Evolutionary conservation across 1,140 invertebrate species (phyloP), one percentile per base, ranked within the genome.

Genomic region (Popillia japonica): DNA sequence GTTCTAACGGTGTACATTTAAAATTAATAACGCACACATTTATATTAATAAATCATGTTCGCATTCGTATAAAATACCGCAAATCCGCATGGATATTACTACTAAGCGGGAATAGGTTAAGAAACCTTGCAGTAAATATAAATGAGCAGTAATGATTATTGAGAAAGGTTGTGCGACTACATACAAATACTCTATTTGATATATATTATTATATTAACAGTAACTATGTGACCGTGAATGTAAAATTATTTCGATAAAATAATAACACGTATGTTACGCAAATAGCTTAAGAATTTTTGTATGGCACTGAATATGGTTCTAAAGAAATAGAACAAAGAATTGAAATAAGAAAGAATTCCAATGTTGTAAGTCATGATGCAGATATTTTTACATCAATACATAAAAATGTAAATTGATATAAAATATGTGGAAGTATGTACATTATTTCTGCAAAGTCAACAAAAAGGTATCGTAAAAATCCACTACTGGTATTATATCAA

Each of bases 71-170:
- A 6, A 64, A 64, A 64, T 64, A 64, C 20, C 61, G 61, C 61
- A 64, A 64, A 64, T 64, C 61, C 61, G 61, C 61, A 64, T 64
- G 61, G 61, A 64, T 64, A 64, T 64, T 64, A 64, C 17, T 64
- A 20, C 20, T 64, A 22, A 11, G 23, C 20, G 22, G 11, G 23
- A 17, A 8, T 23, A 64, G 22, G 17, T 64, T 22, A 64, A 27
- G 23, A 64, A 64, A 64, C 61, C 61, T 64, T 64, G 61, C 61
- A 22, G 23, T 64, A 64, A 64, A 64, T 64, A 64, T 64, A n/a
- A 27, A 22, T 20, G 61, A 27, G 61, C 17, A 64, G 22, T 64
- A 64, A 64, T 64, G 61, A 64, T 27, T 20, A 64, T 64, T 64
- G 17, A 64, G 23, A 64, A 64, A 64, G 0, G 61, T 64, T 64